These are phyloP conservation scores for Acanthosepion lycidas DNA, from an alignment of 2,888 invertebrate species.

Conservation along the genomic window DNA sequence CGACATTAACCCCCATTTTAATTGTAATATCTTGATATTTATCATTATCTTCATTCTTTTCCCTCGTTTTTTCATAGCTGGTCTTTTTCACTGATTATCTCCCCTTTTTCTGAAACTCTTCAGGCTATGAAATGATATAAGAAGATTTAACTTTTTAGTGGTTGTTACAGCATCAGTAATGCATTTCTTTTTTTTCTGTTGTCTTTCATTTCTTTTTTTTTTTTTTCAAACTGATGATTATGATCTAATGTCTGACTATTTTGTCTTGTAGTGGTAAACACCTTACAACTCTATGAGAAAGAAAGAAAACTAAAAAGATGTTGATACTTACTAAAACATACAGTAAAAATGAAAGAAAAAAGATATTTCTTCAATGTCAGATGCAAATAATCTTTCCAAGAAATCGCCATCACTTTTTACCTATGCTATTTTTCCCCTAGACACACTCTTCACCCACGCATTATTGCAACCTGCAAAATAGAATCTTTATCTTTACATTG, in stretches of 20 bases:
- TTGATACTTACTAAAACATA: background rate
- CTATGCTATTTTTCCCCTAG: background rate
- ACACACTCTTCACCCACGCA: background rate
- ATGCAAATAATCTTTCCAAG: background rate
- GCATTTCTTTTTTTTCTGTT: too few species aligned
- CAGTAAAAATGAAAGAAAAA: background rate
- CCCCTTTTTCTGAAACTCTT: slow-evolving; percentile 25
- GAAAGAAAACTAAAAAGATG: background rate
- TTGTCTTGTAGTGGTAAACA: slow-evolving; percentile 33
- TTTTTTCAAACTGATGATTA: background rate
- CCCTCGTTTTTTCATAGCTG: background rate
- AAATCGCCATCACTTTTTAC: slow-evolving; percentile 13
- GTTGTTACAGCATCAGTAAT: background rate
- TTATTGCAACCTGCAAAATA: background rate
- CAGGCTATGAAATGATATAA: slow-evolving; percentile 18
- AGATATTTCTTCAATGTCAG: slow-evolving; percentile 33
- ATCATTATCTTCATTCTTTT: background rate
- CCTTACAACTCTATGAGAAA: background rate
- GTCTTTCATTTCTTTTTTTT: background rate
- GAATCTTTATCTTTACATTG: background rate
- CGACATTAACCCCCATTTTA: slow-evolving; percentile 11
- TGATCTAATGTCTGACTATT: background rate
- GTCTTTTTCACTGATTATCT: background rate
- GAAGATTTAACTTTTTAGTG: slow-evolving; percentile 15
- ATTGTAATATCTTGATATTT: slow-evolving; percentile 4